Conservation (phyloP, 2,113 vertebrate species). For the Andinoacara biseriatus region DNA sequence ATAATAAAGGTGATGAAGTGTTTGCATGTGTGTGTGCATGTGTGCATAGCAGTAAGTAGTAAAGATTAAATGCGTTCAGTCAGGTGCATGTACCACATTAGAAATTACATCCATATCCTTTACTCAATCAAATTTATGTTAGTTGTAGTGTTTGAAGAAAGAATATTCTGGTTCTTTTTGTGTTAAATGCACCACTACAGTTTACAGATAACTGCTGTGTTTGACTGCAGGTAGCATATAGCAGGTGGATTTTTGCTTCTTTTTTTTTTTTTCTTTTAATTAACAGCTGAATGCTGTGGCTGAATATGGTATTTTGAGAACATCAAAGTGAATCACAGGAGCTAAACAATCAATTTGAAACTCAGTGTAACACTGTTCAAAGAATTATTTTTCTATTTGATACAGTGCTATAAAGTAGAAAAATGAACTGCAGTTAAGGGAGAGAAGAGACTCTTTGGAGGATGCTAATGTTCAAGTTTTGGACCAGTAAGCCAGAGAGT, state of each 20-base stretch:
- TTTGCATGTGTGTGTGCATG: background rate
- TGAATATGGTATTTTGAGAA: background rate
- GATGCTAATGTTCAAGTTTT: no score
- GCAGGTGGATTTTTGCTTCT: background rate
- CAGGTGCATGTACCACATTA: background rate
- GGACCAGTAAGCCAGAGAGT: no score
- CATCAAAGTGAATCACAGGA: background rate
- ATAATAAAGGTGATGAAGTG: background rate
- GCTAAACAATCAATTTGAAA: background rate
- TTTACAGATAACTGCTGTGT: conserved; percentile 7
- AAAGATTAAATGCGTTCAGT: background rate
- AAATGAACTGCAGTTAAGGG: no score
- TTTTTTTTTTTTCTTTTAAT: background rate
- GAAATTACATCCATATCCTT: background rate
- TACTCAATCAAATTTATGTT: background rate
- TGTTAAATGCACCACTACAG: background rate
- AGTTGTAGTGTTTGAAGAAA: background rate
- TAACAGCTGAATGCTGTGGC: background rate
- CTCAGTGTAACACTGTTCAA: background rate
- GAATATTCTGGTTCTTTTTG: background rate
- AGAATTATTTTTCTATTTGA: background rate
- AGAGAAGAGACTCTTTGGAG: no score
- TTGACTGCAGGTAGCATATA: background rate
- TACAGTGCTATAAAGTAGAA: background rate
- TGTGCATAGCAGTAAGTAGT: background rate